These are phyloP conservation scores for Chroicocephalus ridibundus DNA, from an alignment of 2,113 vertebrate genomes.

Conservation along the genomic window DNA sequence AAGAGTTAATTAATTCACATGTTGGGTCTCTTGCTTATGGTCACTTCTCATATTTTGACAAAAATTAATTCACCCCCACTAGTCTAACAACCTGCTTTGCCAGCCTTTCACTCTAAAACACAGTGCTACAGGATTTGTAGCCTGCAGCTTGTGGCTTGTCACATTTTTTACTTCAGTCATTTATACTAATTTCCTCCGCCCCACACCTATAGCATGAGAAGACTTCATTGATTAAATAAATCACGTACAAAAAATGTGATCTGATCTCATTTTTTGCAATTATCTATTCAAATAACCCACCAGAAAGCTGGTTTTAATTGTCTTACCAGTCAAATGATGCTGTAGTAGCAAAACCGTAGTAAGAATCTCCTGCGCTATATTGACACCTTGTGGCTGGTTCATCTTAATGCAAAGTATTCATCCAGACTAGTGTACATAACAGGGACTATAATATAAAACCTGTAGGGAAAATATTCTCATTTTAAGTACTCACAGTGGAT, in stretches of 20 bases:
- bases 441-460: not conserved
- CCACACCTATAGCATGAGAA: not conserved
- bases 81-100: not conserved
- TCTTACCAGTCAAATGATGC: not conserved
- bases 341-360: not conserved
- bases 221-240: slow-evolving; percentile 30
- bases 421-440: not conserved
- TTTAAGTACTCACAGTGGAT: not conserved
- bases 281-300: not conserved
- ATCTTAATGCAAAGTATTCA: not conserved
- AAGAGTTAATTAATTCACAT: not conserved
- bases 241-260: not conserved
- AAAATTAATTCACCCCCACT: not conserved
- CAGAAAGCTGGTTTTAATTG: not conserved
- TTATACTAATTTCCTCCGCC: not conserved
- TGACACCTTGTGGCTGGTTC: slow-evolving; percentile 50
- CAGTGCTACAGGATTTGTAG: not conserved
- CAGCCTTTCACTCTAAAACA: not conserved
- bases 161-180: not conserved
- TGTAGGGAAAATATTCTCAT: not conserved
- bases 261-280: not conserved
- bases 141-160: not conserved
- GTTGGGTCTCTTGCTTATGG: not conserved
- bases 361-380: not conserved
- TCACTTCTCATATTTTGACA: not conserved